Evolutionary conservation across 2,797 vertebrate genomes (phyloP).

Genomic region (Lutjanus argentimaculatus): DNA sequence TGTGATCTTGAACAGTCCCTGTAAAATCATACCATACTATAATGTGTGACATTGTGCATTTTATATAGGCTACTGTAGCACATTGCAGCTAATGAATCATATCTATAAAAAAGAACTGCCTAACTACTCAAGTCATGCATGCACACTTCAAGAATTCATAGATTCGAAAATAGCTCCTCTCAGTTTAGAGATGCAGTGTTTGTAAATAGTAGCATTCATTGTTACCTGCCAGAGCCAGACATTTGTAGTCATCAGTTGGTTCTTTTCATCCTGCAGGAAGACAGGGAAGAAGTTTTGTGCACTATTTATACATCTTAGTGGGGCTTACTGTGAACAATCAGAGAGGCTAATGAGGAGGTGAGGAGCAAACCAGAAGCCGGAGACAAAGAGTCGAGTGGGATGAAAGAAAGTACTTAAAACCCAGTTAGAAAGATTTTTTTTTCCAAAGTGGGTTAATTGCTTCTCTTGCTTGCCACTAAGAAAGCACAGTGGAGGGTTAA

Average conservation of each 20-base stretch:
- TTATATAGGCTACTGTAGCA: background rate
- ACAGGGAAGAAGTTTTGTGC: conserved; percentile 21
- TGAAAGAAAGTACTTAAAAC: conserved; percentile 40
- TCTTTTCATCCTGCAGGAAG: conserved; percentile 87
- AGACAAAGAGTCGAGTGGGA: conserved; percentile 30
- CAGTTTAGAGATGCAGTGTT: background rate
- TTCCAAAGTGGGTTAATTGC: conserved; percentile 45
- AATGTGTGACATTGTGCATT: background rate
- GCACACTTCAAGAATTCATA: background rate
- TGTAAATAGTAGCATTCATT: background rate
- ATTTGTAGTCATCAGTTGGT: conserved; percentile 90
- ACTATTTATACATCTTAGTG: conserved; percentile 38
- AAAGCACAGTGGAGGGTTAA: conserved; percentile 31
- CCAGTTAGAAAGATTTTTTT: conserved; percentile 6
- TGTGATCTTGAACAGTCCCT: background rate
- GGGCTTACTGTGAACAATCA: conserved; percentile 31
- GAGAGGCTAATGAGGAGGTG: conserved; percentile 55
- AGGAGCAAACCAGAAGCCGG: conserved; percentile 31
- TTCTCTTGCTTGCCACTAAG: conserved; percentile 32
- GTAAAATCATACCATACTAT: background rate
- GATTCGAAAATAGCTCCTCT: background rate
- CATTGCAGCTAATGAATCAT: background rate
- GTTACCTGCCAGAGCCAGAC: conserved; percentile 90
- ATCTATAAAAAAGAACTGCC: background rate
- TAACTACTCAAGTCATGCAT: background rate